Percentiles rank a stretch among this genome's conserved stretches.
Evolutionary conservation across 2,113 vertebrate genomes (phyloP).

Genomic region (Dendropsophus ebraccatus): DNA sequence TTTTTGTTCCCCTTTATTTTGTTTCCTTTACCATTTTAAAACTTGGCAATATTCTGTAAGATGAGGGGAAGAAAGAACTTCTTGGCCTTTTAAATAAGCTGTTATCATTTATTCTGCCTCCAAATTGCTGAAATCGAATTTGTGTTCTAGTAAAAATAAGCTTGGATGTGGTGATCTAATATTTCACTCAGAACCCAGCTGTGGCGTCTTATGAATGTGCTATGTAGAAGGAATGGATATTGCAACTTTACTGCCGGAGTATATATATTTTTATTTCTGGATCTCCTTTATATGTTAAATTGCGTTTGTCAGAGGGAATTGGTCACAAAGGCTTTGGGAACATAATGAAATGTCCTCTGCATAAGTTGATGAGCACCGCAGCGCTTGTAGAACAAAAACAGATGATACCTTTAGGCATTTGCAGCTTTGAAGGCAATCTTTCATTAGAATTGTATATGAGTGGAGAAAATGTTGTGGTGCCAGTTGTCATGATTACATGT

Average conservation of each 20-base stretch:
- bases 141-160: conserved; percentile 21
- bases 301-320: conserved; percentile 44
- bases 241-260: conserved; percentile 10
- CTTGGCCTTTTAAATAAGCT: conserved; percentile 22
- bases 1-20: background rate
- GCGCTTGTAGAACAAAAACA: conserved; percentile 19
- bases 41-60: background rate
- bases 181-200: conserved; percentile 34
- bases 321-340: conserved; percentile 31
- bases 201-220: conserved; percentile 8
- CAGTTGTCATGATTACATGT: background rate
- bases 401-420: conserved; percentile 29
- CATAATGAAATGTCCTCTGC: conserved; percentile 38
- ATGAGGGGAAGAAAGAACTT: background rate
- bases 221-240: conserved; percentile 42
- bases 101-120: conserved; percentile 37
- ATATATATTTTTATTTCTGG: conserved; percentile 39
- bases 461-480: background rate
- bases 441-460: conserved; percentile 28
- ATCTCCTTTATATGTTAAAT: conserved; percentile 35
- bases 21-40: background rate
- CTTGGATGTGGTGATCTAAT: background rate
- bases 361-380: background rate
- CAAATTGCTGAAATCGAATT: conserved; percentile 39
- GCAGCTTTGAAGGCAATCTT: conserved; percentile 24